These are phyloP conservation scores for Psittacula cyanocephala DNA, from an alignment of 2,113 vertebrate genomes.

Conservation along the genomic window DNA sequence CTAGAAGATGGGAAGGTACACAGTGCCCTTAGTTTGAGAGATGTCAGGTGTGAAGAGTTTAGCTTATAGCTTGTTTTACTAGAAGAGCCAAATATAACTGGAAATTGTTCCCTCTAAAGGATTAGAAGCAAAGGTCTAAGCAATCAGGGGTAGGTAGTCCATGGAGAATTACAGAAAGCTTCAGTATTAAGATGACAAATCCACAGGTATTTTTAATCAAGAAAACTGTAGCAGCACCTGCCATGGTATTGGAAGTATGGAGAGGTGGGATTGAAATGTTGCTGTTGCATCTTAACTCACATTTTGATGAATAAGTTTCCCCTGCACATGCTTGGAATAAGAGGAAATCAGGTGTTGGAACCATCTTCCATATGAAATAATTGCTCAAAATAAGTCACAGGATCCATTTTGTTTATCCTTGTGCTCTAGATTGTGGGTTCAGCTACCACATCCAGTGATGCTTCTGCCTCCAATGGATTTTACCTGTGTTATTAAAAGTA, in stretches of 20 bases:
- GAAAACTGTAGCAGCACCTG: not conserved
- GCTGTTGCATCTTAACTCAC: not conserved
- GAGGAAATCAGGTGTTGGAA: not conserved
- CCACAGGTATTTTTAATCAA: not conserved
- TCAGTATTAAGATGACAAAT: not conserved
- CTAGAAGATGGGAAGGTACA: not conserved
- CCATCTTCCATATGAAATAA: not conserved
- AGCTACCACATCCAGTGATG: not conserved
- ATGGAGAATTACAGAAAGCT: not conserved
- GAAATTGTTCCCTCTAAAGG: not conserved
- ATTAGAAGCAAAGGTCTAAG: not conserved
- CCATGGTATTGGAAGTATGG: not conserved
- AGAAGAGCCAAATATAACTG: not conserved
- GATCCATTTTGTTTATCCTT: not conserved
- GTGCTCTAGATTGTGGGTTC: not conserved
- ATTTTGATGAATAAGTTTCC: not conserved
- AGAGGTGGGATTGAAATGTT: not conserved
- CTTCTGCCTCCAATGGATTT: not conserved
- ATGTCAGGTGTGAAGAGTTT: not conserved
- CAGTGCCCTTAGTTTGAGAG: not conserved
- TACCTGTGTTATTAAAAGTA: not conserved
- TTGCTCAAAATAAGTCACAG: not conserved
- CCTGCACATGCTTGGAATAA: not conserved
- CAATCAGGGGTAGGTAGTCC: not conserved
- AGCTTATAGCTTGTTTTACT: not conserved